Base-by-base conservation (phyloP, 2,888 invertebrate genomes). In the Agrotis ipsilon region DNA sequence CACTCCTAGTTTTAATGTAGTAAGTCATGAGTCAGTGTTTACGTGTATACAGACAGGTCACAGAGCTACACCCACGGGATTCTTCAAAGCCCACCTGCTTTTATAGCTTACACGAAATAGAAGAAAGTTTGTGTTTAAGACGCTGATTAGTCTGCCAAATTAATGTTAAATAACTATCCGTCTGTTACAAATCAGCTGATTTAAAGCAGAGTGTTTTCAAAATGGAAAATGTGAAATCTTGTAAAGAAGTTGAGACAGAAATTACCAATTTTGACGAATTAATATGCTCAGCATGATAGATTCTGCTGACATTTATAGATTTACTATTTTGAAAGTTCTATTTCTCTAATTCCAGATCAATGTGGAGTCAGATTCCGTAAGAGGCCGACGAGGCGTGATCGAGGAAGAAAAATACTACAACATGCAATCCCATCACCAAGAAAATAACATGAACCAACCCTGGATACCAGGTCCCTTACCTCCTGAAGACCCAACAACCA, bases 341-440 rank as follows among this genome's bases (percentile, higher is more conserved):
- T 57, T 64, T 72, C 67, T 86, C 52, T 27, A 43, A 55, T 79
- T 79, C 6, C 89, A 95, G 94, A 80, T 88, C 2, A 89, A 89
- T n/a, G 51, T 84, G 9, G 90, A 93, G 16, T 75, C 88, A 3
- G 93, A 94, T 49, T 75, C 88, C 18, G 83, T 87, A 0, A 87
- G 96, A 82, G 96, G 90, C 9, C 93, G 96, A 24, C 93, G 96
- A 14, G 96, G 95, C 27, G 94, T 96, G 6, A 96, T 96, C 14
- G 96, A 96, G 85, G 96, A 96, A 83, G 96, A 96, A 80, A 94
- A 96, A 80, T 95, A 89, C 80, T 94, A 94, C 83, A 94, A 94
- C 82, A 89, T 93, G 21, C 91, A 92, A 54, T 83, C 92, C 0
- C 93, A 95, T 48, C 87, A 86, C 39, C 88, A 90, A 59, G 89